These are phyloP conservation scores for Lepidurus arcticus DNA, from an alignment of 1,140 invertebrate genomes.

Conservation along the genomic window DNA sequence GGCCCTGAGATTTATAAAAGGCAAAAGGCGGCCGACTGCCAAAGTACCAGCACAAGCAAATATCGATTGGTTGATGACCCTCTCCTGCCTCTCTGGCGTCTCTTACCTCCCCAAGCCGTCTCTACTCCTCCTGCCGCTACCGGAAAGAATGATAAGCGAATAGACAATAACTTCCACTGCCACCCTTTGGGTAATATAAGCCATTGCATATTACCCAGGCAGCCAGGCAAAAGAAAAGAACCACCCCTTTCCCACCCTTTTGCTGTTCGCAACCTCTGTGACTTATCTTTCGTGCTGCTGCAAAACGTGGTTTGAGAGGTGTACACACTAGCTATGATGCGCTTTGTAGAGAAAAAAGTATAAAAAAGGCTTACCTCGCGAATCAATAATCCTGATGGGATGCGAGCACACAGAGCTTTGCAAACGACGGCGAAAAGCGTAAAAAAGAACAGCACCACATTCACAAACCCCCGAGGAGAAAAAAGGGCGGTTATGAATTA, in stretches of 20 bases:
- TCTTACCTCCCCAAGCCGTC: not conserved
- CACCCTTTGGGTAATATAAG: conserved; percentile 1
- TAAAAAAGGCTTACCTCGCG: not conserved
- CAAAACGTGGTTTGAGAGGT: not conserved
- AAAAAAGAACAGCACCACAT: not conserved
- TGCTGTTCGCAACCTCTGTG: not conserved
- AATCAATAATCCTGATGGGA: conserved; percentile 13
- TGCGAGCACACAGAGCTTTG: not conserved
- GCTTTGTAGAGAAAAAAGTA: not conserved
- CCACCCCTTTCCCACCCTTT: not conserved
- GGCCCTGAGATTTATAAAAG: not conserved
- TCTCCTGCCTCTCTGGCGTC: not conserved
- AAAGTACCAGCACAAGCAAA: conserved; percentile 5
- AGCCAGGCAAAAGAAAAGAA: not conserved
- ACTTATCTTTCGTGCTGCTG: not conserved
- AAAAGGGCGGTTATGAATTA: not conserved
- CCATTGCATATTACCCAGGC: not conserved
- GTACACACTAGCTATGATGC: not conserved
- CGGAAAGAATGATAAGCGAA: conserved; percentile 19
- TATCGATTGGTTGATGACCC: conserved; percentile 18
- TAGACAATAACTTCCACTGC: conserved; percentile 9
- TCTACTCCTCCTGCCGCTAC: not conserved
- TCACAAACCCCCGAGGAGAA: not conserved
- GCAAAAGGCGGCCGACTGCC: not conserved
- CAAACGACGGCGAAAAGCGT: not conserved